Conservation (phyloP, 2,888 invertebrate species). For the Pristionchus arcanus region DNA sequence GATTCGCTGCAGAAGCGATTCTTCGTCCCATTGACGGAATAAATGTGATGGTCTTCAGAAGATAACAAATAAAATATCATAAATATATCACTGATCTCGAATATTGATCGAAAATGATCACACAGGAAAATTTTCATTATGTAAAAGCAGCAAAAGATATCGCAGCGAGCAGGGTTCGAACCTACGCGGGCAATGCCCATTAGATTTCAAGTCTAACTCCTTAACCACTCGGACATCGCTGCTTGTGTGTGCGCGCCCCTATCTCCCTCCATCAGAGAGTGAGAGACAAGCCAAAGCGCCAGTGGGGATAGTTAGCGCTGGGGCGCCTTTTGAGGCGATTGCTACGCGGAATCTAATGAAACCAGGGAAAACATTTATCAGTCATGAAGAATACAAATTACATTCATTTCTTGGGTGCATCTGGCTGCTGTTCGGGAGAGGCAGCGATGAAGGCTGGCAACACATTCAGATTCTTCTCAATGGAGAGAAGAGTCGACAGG, state of each 20-base stretch:
- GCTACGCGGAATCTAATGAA: background rate
- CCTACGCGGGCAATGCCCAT: constrained; percentile 85
- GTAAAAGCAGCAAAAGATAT: constrained; percentile 44
- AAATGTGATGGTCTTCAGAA: background rate
- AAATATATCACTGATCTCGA: background rate
- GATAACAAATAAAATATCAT: background rate
- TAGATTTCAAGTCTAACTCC: constrained; percentile 85
- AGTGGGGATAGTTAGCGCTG: background rate
- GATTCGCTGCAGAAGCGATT: background rate
- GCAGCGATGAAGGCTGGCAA: constrained; percentile 30
- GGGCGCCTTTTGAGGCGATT: background rate
- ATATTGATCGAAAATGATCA: too few relatives aligned
- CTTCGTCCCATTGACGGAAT: background rate
- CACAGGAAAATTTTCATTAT: background rate
- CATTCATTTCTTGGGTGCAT: constrained; percentile 13
- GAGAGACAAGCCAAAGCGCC: background rate
- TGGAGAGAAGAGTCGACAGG: background rate
- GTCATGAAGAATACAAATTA: background rate
- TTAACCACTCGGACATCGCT: constrained; percentile 82
- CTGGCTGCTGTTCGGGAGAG: background rate
- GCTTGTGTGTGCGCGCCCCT: background rate
- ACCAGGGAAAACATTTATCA: background rate
- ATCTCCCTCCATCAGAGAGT: background rate
- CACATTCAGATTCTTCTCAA: background rate
- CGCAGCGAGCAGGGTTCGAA: constrained; percentile 84